These are phyloP conservation scores for Orthosia gracilis DNA, from an alignment of 2,888 invertebrate species.

Conservation along the genomic window DNA sequence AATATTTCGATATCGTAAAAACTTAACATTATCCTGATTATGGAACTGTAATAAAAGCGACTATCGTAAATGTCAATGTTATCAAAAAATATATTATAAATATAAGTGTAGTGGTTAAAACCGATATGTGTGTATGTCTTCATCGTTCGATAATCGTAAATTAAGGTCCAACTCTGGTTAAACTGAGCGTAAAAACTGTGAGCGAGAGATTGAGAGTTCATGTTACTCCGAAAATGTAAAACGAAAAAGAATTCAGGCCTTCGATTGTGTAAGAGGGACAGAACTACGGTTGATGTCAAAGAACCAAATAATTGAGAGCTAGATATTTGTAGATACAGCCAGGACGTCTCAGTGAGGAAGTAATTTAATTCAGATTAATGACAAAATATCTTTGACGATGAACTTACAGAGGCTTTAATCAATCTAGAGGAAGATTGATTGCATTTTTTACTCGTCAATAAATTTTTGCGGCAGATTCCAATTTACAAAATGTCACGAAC, in stretches of 20 bases:
- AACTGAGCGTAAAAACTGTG: constrained; percentile 89
- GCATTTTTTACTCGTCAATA: constrained; percentile 69
- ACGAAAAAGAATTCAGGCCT: constrained; percentile 72
- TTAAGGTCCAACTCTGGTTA: constrained; percentile 83
- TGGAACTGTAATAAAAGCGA: constrained; percentile 76
- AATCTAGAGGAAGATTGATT: constrained; percentile 74
- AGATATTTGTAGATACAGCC: constrained; percentile 58
- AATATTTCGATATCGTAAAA: constrained; percentile 73
- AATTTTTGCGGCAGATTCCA: constrained; percentile 74
- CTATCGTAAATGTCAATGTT: constrained; percentile 79
- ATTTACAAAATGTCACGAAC: constrained; percentile 82
- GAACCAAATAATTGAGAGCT: constrained; percentile 66
- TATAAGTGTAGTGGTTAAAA: constrained; percentile 70
- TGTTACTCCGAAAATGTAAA: constrained; percentile 86
- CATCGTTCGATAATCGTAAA: constrained; percentile 88
- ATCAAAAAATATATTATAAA: constrained; percentile 66
- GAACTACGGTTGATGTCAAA: constrained; percentile 75
- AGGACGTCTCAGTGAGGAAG: constrained; percentile 66
- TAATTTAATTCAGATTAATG: constrained; percentile 67
- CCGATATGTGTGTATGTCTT: constrained; percentile 84
- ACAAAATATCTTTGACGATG: constrained; percentile 56
- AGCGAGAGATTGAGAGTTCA: constrained; percentile 87
- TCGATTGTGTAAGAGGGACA: constrained; percentile 75
- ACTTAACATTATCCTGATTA: constrained; percentile 69
- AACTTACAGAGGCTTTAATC: constrained; percentile 68